Evolutionary conservation across 2,113 vertebrate genomes (phyloP), one percentile per base, ranked within the genome.

Genomic region (Paralichthys olivaceus): DNA sequence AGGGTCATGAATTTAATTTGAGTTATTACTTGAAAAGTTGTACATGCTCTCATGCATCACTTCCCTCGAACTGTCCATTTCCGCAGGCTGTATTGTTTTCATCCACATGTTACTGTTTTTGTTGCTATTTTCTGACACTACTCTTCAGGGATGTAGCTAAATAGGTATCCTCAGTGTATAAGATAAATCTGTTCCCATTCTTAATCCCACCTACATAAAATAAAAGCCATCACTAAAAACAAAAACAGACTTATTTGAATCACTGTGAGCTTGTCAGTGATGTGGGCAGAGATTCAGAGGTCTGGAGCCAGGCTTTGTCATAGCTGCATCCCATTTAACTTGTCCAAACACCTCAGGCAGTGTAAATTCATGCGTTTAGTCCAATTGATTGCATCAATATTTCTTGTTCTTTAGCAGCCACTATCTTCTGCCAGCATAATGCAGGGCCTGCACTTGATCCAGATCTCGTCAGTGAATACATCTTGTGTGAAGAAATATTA

Each of bases 341-440:
- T 11, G 20, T 55, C 22, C 53, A 55, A 81, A 65, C 28, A 57
- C 64, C 60, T 32, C 49, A 61, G 37, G 49, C 49, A 37, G 34
- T 28, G 34, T 3, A 22, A 7, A 57, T 69, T 14, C 14, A 20
- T 40, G 25, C 25, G 13, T 1, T 53, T 37, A 29, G 26, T 53
- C 17, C 26, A 60, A 47, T 57, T 45, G 12, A 59, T 68, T 5
- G 1, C 25, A 11, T 77, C 72, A 63, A 80, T 74, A 75, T 79
- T 72, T 69, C 28, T 54, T 69, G 22, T 79, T 63, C 28, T 65
- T 75, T 43, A 64, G 32, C 15, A 8, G 53, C 15, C 64, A 60
- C 29, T 54, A 25, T 71, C 60, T 73, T 56, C 37, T 37, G 5
- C 77, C 87, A 80, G 55, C 69, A 51, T 9, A 34, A 64, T 59